Conservation (phyloP, 2,888 invertebrate genomes). For the Tipula unca region DNA sequence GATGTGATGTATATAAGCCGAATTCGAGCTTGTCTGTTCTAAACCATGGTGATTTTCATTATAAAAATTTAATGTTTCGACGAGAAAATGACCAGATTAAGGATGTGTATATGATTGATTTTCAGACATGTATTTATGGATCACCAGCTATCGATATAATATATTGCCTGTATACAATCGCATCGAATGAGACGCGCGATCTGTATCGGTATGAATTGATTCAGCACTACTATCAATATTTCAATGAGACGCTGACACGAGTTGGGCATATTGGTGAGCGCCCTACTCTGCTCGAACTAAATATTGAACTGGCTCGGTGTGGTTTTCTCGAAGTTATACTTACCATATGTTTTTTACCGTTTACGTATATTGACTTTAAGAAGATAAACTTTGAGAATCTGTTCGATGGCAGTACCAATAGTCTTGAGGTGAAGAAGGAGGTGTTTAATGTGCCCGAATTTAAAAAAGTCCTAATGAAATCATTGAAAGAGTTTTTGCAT, state of each 20-base stretch:
- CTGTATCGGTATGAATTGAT: slow-evolving; percentile 22
- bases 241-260: slow-evolving; percentile 14
- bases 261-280: slow-evolving; percentile 21
- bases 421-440: neutral
- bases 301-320: slow-evolving; percentile 22
- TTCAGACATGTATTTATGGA: slow-evolving; percentile 22
- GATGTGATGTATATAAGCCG: slow-evolving; percentile 20
- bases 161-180: slow-evolving; percentile 22
- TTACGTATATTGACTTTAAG: neutral
- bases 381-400: neutral
- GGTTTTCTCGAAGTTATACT: slow-evolving; percentile 23
- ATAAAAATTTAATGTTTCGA: slow-evolving; percentile 39
- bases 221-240: slow-evolving; percentile 19
- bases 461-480: slow-evolving; percentile 19
- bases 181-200: slow-evolving; percentile 20
- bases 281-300: slow-evolving; percentile 21
- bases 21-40: slow-evolving; percentile 33
- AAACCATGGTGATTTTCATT: slow-evolving; percentile 41
- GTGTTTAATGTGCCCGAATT: slow-evolving; percentile 20
- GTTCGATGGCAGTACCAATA: slow-evolving; percentile 1
- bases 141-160: slow-evolving; percentile 24
- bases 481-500: slow-evolving; percentile 19
- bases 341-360: slow-evolving; percentile 20
- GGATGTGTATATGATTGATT: slow-evolving; percentile 21
- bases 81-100: slow-evolving; percentile 27